These are phyloP conservation scores for Lepidocyrtoides sp. DNA, from an alignment of 2,888 invertebrate genomes.

Conservation along the genomic window DNA sequence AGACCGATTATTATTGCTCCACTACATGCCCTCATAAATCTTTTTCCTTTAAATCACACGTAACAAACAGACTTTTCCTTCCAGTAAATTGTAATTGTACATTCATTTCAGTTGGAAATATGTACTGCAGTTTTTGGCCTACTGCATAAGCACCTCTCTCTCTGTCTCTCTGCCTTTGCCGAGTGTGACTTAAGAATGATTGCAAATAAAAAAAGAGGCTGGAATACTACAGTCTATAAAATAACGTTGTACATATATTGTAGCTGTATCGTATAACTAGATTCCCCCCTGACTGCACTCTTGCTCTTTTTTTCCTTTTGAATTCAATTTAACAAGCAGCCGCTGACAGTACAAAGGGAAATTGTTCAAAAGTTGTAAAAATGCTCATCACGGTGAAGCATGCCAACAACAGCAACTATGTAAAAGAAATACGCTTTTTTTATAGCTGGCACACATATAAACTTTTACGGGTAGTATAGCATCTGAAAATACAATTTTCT, in stretches of 20 bases:
- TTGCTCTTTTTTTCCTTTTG: neutral
- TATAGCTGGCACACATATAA: neutral
- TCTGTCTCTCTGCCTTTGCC: no score
- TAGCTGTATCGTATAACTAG: neutral
- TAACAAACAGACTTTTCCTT: neutral
- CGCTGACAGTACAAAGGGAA: neutral
- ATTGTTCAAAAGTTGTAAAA: neutral
- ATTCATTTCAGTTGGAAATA: neutral
- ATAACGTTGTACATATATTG: no score
- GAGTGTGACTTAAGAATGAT: neutral
- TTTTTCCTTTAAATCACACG: slow-evolving; percentile 21
- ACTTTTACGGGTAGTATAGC: neutral
- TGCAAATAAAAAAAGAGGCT: neutral
- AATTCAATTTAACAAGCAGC: neutral
- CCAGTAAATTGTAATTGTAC: neutral
- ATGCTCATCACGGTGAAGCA: neutral
- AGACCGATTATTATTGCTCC: slow-evolving; percentile 65
- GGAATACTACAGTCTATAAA: no score
- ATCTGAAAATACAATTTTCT: neutral
- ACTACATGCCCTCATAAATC: slow-evolving; percentile 60
- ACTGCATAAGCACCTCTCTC: neutral
- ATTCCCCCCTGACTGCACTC: neutral
- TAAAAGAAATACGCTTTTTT: neutral
- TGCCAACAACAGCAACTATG: neutral
- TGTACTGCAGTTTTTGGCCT: neutral